Percentiles rank a stretch among this genome's conserved stretches.
Conservation (phyloP, 2,888 invertebrate genomes). For the Asteroscopus sphinx region DNA sequence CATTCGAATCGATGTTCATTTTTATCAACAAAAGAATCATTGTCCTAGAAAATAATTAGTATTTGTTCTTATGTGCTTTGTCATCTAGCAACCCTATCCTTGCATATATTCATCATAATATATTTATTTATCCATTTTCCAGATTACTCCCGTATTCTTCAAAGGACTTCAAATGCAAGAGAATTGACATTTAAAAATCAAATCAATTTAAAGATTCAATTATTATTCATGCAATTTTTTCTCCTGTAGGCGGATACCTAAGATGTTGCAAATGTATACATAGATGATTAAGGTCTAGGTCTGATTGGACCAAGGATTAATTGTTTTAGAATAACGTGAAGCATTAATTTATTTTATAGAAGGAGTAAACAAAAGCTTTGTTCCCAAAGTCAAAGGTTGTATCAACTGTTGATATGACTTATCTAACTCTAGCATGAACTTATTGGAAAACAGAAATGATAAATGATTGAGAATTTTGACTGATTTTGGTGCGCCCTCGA, state of each 20-base stretch:
- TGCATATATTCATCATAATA: conserved; percentile 38
- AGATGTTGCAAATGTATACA: conserved; percentile 47
- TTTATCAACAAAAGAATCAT: neutral
- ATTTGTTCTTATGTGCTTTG: neutral
- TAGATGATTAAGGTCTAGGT: conserved; percentile 45
- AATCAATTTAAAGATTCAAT: conserved; percentile 61
- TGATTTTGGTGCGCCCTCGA: neutral
- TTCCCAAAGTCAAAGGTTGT: neutral
- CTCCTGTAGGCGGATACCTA: conserved; percentile 55
- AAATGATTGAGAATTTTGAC: neutral
- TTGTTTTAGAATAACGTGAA: neutral
- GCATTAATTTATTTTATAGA: neutral
- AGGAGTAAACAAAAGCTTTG: conserved; percentile 1
- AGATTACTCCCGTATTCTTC: conserved; percentile 67
- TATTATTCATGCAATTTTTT: conserved; percentile 64
- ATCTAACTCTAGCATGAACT: neutral
- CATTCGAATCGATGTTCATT: conserved; percentile 5
- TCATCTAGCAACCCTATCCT: conserved; percentile 33
- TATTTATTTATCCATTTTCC: conserved; percentile 61
- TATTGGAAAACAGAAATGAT: neutral
- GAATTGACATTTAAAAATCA: conserved; percentile 70
- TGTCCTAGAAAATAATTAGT: neutral
- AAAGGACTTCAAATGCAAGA: conserved; percentile 63
- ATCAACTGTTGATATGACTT: neutral
- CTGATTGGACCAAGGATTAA: conserved; percentile 26